These are phyloP conservation scores for Sorex araneus DNA, from an alignment of 2,113 vertebrate genomes.

Conservation along the genomic window DNA sequence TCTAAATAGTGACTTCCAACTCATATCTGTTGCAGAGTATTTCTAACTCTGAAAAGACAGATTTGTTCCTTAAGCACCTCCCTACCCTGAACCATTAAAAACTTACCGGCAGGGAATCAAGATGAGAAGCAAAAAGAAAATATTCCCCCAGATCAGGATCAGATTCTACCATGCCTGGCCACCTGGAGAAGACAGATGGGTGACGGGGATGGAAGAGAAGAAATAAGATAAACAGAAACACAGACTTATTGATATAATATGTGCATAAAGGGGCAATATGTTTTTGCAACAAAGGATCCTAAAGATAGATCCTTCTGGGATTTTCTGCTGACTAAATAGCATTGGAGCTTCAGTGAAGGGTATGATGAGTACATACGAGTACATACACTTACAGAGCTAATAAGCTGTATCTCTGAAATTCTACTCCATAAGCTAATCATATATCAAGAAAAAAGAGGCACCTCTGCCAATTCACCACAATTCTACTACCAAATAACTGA, in stretches of 20 bases:
- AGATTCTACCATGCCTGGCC: constrained; percentile 89
- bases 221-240: constrained; percentile 42
- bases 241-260: constrained; percentile 22
- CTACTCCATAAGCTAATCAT: no score
- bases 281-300: constrained; percentile 42
- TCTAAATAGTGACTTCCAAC: constrained; percentile 49
- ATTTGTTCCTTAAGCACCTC: constrained; percentile 24
- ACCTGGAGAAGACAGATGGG: constrained; percentile 80
- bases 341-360: no score
- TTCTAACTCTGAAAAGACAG: constrained; percentile 51
- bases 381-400: background rate
- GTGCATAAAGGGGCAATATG: background rate
- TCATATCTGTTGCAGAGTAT: constrained; percentile 19
- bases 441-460: no score
- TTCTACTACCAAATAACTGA: constrained; percentile 16
- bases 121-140: constrained; percentile 85
- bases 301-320: background rate
- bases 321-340: no score
- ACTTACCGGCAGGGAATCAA: constrained; percentile 87
- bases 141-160: constrained; percentile 87
- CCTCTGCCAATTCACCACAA: background rate
- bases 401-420: no score
- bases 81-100: constrained; percentile 53
- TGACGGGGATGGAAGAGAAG: background rate
- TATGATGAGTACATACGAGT: no score